phyloP scores from a whole-genome alignment of 2,888 invertebrate species.

The Pardosa pseudoannulata region DNA sequence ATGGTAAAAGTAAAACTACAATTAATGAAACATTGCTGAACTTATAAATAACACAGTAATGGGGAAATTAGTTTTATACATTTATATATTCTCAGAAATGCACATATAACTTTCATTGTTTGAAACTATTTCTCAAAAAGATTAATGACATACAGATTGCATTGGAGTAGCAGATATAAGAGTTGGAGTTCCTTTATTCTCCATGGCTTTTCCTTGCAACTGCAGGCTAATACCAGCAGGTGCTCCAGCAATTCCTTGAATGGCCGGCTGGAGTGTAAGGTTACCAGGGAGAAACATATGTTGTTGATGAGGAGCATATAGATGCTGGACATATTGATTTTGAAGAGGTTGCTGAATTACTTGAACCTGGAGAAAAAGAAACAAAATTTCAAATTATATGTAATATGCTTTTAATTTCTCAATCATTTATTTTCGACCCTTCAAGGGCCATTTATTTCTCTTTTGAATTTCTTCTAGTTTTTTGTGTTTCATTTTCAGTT shows the following conservation, averaged over 20 bases:
- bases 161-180: slow-evolving; percentile 69
- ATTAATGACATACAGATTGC: slow-evolving; percentile 52
- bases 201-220: slow-evolving; percentile 82
- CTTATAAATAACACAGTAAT: too few species aligned
- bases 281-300: slow-evolving; percentile 86
- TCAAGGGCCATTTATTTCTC: too few species aligned
- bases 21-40: too few species aligned
- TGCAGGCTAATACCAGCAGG: slow-evolving; percentile 83
- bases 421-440: too few species aligned
- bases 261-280: slow-evolving; percentile 84
- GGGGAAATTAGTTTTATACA: too few species aligned
- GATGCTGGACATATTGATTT: slow-evolving; percentile 86
- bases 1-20: too few species aligned
- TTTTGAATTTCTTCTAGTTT: too few species aligned
- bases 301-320: slow-evolving; percentile 87
- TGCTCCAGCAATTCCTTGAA: slow-evolving; percentile 67
- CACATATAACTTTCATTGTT: background rate
- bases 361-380: slow-evolving; percentile 81
- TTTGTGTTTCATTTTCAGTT: too few species aligned
- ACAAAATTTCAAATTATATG: too few species aligned
- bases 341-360: slow-evolving; percentile 87
- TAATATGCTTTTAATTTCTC: too few species aligned
- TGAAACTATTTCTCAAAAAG: background rate
- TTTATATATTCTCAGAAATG: too few species aligned
- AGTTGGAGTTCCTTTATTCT: slow-evolving; percentile 53